Evolutionary conservation across 1,140 invertebrate genomes (phyloP).

Genomic region (Atta texana): DNA sequence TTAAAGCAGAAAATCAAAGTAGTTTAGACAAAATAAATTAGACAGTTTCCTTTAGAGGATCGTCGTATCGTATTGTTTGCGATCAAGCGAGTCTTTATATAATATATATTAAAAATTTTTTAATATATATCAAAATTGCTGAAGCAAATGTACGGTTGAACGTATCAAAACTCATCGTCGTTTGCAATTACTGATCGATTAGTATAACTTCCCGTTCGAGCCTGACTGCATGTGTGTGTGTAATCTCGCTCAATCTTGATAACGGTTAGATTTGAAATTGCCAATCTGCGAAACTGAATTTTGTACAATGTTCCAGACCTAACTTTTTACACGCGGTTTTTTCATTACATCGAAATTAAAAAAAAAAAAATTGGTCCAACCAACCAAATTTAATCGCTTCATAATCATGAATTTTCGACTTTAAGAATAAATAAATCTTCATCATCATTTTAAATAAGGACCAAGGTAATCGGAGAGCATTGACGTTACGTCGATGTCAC

Average conservation of each 20-base stretch:
- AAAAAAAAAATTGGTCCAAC: not conserved
- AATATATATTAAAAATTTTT: not conserved
- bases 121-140: too few relatives aligned
- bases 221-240: not conserved
- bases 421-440: not conserved
- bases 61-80: too few relatives aligned
- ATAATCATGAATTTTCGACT: not conserved
- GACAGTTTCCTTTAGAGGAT: not conserved
- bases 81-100: too few relatives aligned
- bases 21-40: not conserved
- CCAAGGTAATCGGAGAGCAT: not conserved
- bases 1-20: not conserved
- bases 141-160: not conserved
- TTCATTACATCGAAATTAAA: not conserved
- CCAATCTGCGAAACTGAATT: not conserved
- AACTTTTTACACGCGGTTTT: not conserved
- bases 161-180: not conserved
- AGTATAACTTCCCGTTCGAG: slow-evolving; percentile 1
- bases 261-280: slow-evolving; percentile 17
- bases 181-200: slow-evolving; percentile 18
- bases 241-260: not conserved
- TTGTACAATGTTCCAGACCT: not conserved
- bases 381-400: not conserved
- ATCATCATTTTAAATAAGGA: not conserved
- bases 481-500: not conserved